phyloP scores from a whole-genome alignment of 2,888 invertebrate genomes.

The Parthenolecanium corni region DNA sequence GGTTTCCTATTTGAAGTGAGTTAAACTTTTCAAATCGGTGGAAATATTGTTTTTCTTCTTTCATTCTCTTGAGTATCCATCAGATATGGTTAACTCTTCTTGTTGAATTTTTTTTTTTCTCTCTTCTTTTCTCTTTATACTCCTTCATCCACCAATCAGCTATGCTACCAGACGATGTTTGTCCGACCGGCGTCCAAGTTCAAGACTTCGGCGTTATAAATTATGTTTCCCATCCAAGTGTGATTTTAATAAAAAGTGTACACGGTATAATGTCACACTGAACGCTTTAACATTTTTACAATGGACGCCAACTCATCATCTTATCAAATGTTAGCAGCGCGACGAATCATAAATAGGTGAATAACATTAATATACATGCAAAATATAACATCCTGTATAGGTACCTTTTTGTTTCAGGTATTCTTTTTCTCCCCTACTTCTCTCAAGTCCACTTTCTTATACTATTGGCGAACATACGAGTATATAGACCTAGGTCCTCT shows the following conservation, averaged over 20 bases:
- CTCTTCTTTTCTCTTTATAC: too few species aligned
- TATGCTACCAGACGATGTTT: background rate
- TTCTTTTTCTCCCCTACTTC: constrained; percentile 1
- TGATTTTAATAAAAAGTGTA: constrained; percentile 29
- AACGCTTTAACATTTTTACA: constrained; percentile 25
- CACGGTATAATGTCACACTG: constrained; percentile 26
- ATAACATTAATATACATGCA: constrained; percentile 27
- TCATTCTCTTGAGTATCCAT: too few species aligned
- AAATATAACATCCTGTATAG: constrained; percentile 24
- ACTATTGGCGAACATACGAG: too few species aligned
- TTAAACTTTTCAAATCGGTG: too few species aligned
- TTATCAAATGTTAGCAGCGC: constrained; percentile 27
- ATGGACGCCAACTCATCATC: constrained; percentile 27
- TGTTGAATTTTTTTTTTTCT: too few species aligned
- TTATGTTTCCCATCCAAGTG: constrained; percentile 26
- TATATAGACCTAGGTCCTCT: too few species aligned
- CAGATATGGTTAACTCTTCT: too few species aligned
- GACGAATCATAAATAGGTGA: constrained; percentile 27
- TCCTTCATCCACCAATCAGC: too few species aligned
- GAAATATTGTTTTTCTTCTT: too few species aligned
- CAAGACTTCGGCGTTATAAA: constrained; percentile 9
- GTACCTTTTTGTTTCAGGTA: constrained; percentile 9
- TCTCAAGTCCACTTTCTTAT: background rate
- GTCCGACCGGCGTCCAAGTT: background rate
- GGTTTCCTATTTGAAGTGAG: too few species aligned